Evolutionary conservation across 2,888 invertebrate genomes (phyloP), one percentile per base, ranked within the genome.

Genomic region (Galerucella calmariensis): DNA sequence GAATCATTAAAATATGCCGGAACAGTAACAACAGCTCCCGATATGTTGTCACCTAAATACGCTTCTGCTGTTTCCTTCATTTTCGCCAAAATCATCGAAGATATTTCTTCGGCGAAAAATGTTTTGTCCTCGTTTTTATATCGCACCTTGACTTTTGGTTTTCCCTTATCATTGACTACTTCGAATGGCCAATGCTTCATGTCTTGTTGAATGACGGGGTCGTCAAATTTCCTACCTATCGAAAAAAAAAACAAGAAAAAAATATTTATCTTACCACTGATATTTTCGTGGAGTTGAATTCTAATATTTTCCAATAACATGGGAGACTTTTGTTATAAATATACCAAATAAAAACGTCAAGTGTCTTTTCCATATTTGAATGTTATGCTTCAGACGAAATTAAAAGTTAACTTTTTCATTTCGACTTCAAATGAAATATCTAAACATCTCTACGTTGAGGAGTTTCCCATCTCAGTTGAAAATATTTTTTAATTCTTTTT

Each of bases 1-100:
- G 90, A 89, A 83, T 92, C 91, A 84, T 91, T 92, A 86, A 92
- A 92, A 82, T 92, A 92, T 16, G 92, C 92, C 6, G 91, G 90
- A 5, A 91, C 90, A 4, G 90, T 91, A 74, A 91, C 85, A 12
- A 91, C 91, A 16, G 90, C 90, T 78, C 88, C 88, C n/a, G 86
- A 88, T 10, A 90, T 87, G 63, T 80, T 71, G 72, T 80, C 74
- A 67, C 87, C 85, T 72, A 90, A 79, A 81, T 87, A 89, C 41
- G 87, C 83, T 80, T 89, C 89, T 8, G 89, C 89, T 5, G 84
- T 88, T 79, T 89, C 89, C 84, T 90, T 91, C 91, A 92, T 91
- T 82, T 91, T 91, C 41, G 86, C 85, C 51, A 92, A 84, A 44
- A 92, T 90, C 91, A 92, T 92, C 16, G 91, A 88, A 0, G 88